Evolutionary conservation across 2,797 vertebrate genomes (phyloP).

Genomic region (Channa striata): DNA sequence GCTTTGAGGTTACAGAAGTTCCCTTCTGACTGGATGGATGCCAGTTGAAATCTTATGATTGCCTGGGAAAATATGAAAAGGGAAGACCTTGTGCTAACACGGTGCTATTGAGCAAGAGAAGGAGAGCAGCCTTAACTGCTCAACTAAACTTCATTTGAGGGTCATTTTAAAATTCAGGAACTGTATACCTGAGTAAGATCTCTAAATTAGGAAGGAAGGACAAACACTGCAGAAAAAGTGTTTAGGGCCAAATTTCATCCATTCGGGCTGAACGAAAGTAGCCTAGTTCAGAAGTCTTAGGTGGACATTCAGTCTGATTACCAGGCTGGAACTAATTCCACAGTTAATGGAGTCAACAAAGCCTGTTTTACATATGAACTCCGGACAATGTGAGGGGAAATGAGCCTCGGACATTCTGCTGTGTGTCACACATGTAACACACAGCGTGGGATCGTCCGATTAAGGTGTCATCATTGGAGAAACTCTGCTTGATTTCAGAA

Average conservation of each 20-base stretch:
- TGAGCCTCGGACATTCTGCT: too few species aligned
- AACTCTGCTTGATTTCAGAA: too few species aligned
- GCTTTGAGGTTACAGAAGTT: slow-evolving; percentile 27
- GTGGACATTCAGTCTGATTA: slow-evolving; percentile 24
- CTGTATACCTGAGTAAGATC: background rate
- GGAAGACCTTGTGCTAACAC: background rate
- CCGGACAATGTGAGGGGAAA: too few species aligned
- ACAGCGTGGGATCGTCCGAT: too few species aligned
- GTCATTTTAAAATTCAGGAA: slow-evolving; percentile 12
- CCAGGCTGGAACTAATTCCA: slow-evolving; percentile 50
- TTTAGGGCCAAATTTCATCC: slow-evolving; percentile 6
- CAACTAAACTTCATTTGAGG: background rate
- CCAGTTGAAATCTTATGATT: slow-evolving; percentile 30
- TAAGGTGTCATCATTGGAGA: too few species aligned
- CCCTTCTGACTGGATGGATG: slow-evolving; percentile 44
- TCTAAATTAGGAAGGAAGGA: slow-evolving; percentile 17
- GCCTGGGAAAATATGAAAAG: slow-evolving; percentile 33
- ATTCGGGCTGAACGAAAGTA: background rate
- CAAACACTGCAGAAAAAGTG: background rate
- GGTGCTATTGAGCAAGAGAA: slow-evolving; percentile 14
- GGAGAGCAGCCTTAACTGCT: background rate
- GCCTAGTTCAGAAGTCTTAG: slow-evolving; percentile 12
- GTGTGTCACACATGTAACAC: too few species aligned
- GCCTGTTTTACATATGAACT: too few species aligned
- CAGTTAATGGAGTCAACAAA: slow-evolving; percentile 25